phyloP scores from a whole-genome alignment of 2,888 invertebrate genomes.

The Colletes collaris region DNA sequence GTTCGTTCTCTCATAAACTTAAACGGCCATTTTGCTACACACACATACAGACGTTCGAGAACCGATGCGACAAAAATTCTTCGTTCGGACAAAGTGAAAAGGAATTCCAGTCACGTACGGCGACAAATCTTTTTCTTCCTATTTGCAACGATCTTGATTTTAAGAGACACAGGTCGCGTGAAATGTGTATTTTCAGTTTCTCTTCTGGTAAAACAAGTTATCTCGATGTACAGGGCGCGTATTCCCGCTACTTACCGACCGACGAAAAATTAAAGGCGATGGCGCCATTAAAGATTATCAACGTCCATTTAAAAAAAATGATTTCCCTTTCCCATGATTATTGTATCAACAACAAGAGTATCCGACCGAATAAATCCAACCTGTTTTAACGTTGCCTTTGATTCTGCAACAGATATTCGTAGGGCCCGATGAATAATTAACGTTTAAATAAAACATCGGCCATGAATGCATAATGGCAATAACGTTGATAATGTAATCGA shows the following conservation, averaged over 20 bases:
- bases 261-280: slow-evolving; percentile 33
- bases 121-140: slow-evolving; percentile 53
- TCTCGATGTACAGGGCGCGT: slow-evolving; percentile 12
- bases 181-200: slow-evolving; percentile 50
- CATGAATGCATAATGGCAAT: neutral
- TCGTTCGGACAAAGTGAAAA: slow-evolving; percentile 12
- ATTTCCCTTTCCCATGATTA: too few relatives aligned
- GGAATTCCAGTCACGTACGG: slow-evolving; percentile 51
- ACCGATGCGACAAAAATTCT: slow-evolving; percentile 43
- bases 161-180: slow-evolving; percentile 41
- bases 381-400: neutral
- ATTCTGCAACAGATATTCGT: neutral
- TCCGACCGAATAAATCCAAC: too few relatives aligned
- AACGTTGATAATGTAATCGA: slow-evolving; percentile 8
- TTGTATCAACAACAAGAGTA: too few relatives aligned
- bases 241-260: slow-evolving; percentile 23
- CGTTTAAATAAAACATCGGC: neutral
- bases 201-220: slow-evolving; percentile 9
- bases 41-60: slow-evolving; percentile 15
- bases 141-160: slow-evolving; percentile 55
- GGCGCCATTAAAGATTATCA: slow-evolving; percentile 4
- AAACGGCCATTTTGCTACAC: slow-evolving; percentile 60
- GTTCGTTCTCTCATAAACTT: slow-evolving; percentile 64
- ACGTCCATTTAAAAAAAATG: slow-evolving; percentile 1
- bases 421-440: neutral